Percentiles rank a stretch among this genome's conserved stretches.
Evolutionary conservation across 2,797 vertebrate genomes (phyloP).

Genomic region (Lophotriccus pileatus): DNA sequence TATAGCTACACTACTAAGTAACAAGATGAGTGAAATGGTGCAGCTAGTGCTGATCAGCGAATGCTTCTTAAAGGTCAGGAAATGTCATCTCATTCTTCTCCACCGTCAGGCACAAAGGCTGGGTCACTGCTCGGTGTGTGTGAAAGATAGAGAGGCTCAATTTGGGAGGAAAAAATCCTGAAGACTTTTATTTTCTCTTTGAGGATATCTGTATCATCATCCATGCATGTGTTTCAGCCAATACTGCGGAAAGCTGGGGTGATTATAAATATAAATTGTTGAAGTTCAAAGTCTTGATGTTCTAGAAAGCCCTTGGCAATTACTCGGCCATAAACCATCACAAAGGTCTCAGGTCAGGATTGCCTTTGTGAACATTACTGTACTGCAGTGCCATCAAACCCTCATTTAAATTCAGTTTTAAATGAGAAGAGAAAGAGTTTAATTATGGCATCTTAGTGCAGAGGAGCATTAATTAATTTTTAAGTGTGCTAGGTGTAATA

Average conservation of each 20-base stretch:
- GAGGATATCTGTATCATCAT: background rate
- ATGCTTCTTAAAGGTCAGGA: constrained; percentile 12
- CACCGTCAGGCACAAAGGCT: background rate
- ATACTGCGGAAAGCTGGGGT: background rate
- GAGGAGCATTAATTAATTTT: constrained; percentile 15
- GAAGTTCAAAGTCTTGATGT: background rate
- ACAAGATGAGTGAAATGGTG: background rate
- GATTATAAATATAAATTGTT: background rate
- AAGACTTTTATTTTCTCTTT: background rate
- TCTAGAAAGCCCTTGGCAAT: background rate
- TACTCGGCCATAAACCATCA: background rate
- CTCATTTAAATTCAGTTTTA: constrained; percentile 17
- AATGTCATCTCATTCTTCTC: background rate
- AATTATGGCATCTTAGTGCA: background rate
- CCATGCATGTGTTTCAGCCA: background rate
- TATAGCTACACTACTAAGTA: background rate
- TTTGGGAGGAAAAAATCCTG: background rate
- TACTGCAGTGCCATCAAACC: background rate
- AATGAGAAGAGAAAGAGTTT: background rate
- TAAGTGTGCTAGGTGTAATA: background rate
- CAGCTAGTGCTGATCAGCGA: background rate
- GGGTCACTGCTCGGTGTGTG: rapidly evolving
- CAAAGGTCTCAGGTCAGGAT: background rate
- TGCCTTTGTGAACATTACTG: background rate
- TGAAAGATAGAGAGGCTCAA: background rate